These are phyloP conservation scores for Zaprionus tsacasi DNA, from an alignment of 1,140 invertebrate genomes.

Conservation along the genomic window DNA sequence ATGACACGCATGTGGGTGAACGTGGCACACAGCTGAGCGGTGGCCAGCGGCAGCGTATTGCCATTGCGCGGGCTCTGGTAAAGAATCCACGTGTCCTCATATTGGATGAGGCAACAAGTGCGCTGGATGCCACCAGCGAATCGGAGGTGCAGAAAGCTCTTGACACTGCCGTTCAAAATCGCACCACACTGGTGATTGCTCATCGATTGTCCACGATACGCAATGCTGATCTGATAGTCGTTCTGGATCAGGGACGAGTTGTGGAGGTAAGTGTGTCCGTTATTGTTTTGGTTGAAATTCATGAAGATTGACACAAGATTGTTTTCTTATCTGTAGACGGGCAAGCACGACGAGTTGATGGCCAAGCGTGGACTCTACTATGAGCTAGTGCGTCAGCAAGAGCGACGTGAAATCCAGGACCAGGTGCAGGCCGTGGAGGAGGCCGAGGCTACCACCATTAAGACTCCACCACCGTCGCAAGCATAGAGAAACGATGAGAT, in stretches of 20 bases:
- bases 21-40: conserved; percentile 94
- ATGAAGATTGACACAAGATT: not conserved
- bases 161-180: conserved; percentile 90
- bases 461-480: conserved; percentile 10
- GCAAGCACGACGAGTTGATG: conserved; percentile 92
- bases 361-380: conserved; percentile 90
- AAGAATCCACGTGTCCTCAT: conserved; percentile 95
- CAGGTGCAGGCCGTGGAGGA: conserved; percentile 58
- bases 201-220: conserved; percentile 94
- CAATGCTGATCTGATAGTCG: conserved; percentile 94
- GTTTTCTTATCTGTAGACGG: conserved; percentile 85
- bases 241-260: conserved; percentile 91
- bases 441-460: conserved; percentile 28
- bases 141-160: conserved; percentile 93
- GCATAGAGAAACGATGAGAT: conserved; percentile 9
- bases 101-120: conserved; percentile 96
- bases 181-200: conserved; percentile 95
- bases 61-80: conserved; percentile 94
- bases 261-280: conserved; percentile 88
- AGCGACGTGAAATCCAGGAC: conserved; percentile 74
- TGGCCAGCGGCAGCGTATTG: conserved; percentile 96
- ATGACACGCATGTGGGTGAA: conserved; percentile 95
- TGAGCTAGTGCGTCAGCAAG: conserved; percentile 84
- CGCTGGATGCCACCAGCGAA: conserved; percentile 95
- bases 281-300: not conserved